phyloP scores from a whole-genome alignment of 1,140 invertebrate genomes.

The Meloidogyne exigua region DNA sequence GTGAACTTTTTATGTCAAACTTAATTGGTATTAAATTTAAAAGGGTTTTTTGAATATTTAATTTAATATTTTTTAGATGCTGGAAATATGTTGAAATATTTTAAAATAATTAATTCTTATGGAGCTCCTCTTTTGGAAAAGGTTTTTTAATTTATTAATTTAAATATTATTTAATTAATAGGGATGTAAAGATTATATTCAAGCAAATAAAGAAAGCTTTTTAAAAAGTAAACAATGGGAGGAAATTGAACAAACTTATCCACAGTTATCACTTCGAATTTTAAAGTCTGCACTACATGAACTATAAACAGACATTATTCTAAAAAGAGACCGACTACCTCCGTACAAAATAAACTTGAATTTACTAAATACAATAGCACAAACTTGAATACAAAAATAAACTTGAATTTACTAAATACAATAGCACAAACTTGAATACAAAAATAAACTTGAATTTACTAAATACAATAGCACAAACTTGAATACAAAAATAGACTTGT shows the following conservation, averaged over 20 bases:
- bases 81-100: not conserved
- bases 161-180: not conserved
- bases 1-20: not conserved
- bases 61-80: not conserved
- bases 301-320: no score
- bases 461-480: no score
- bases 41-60: not conserved
- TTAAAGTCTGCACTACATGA: not conserved
- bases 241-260: not conserved
- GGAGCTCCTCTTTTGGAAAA: not conserved
- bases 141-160: no score
- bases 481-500: no score
- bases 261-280: not conserved
- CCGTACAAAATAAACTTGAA: no score
- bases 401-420: no score
- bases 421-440: no score
- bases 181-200: not conserved
- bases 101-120: not conserved
- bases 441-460: no score
- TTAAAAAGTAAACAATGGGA: not conserved
- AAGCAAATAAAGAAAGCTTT: not conserved
- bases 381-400: no score
- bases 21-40: not conserved
- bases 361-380: no score
- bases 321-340: no score